Base-by-base conservation (phyloP, 2,113 vertebrate genomes). In the Peromyscus leucopus region DNA sequence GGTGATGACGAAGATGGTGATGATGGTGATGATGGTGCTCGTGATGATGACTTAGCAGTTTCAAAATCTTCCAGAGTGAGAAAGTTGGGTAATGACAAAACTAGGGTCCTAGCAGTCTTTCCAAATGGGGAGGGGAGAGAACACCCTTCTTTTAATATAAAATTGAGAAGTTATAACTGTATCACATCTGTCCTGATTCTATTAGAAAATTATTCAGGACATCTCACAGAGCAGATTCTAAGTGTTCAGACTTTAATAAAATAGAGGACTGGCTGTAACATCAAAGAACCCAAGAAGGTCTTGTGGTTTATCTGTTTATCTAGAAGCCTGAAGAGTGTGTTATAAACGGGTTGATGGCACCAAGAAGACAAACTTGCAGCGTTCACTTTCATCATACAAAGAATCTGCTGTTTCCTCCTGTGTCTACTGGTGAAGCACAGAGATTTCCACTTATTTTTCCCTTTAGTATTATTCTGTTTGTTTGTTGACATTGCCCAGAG, bases 301-400 rank as follows among this genome's bases (percentile, higher is more conserved):
- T 93, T 97, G 74, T 95, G 86, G 65, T 69, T 79, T 95, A 16
- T 12, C 16, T 76, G 74, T 98, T 98, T 97, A 97, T 84, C 82
- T 95, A 72, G 97, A 97, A 94, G 7, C 36, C 88, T 97, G 97
- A 74, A 92, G 93, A 33, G 36, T 96, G 85, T 97, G 93, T 98
- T 98, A 95, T 96, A 95, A 75, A 93, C 57, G 79, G 16, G 96
- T 97, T 97, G 96, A 95, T 89, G 97, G 17, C 0, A 51, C 80
- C 96, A 80, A 78, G 42, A 93, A 89, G 79, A 94, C 97, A 98
- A 86, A 96, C 67, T 93, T 98, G 95, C 83, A 97, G 97, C 96
- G 97, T 93, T 9, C 55, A 92, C 71, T 97, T 98, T 96, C 95
- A 96, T 98, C 96, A 95, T 71, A 98, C 96, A 98, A 98, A 97